These are phyloP conservation scores for Typhlomys cinereus DNA, from an alignment of 2,113 vertebrate genomes.

Conservation along the genomic window DNA sequence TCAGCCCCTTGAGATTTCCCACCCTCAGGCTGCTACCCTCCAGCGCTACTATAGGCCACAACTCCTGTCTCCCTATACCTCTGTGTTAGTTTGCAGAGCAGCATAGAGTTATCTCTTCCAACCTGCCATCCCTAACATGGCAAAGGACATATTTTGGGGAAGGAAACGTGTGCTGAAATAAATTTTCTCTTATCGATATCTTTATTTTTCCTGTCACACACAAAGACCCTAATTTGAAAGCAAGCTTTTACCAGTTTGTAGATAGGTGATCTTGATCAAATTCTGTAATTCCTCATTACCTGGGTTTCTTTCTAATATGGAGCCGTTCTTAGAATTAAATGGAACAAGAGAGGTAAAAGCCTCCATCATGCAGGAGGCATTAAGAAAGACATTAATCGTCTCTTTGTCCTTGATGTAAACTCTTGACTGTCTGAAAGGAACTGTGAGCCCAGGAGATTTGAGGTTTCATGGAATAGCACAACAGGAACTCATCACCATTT, in stretches of 20 bases:
- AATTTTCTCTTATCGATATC: not conserved
- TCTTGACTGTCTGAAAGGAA: not conserved
- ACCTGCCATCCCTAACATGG: not conserved
- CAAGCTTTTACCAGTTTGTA: not conserved
- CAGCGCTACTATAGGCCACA: not conserved
- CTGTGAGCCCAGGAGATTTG: not conserved
- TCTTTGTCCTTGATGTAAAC: not conserved
- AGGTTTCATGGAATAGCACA: not conserved
- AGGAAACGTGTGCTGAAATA: not conserved
- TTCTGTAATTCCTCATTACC: not conserved
- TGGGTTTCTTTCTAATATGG: not conserved
- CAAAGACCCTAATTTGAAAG: slow-evolving; percentile 12
- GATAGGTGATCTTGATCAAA: not conserved
- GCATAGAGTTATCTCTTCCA: not conserved
- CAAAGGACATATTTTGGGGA: not conserved
- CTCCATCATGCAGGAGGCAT: not conserved
- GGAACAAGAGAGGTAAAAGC: not conserved
- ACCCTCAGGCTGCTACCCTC: not conserved
- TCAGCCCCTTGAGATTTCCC: too few relatives aligned
- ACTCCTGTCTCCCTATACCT: not conserved
- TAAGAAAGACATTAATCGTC: not conserved
- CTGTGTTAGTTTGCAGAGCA: not conserved
- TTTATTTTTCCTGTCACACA: not conserved
- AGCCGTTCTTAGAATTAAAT: not conserved
- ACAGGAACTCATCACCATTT: not conserved